These are phyloP conservation scores for Pachycephus smyrnensis DNA, from an alignment of 2,888 invertebrate genomes.

Conservation along the genomic window DNA sequence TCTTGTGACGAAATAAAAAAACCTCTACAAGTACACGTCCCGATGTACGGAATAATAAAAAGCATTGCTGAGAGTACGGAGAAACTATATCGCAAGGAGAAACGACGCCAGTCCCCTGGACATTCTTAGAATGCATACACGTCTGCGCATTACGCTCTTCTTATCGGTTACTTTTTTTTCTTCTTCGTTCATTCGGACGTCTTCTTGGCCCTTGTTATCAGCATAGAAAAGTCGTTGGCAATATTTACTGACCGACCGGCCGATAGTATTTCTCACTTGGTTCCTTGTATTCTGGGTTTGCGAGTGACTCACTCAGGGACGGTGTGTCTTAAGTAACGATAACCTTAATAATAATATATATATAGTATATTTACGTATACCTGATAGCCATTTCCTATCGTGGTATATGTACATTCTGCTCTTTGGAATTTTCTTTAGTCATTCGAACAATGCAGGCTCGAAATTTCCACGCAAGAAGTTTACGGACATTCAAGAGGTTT, in stretches of 20 bases:
- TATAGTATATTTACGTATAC: not conserved
- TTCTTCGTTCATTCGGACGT: no score
- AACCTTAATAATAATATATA: not conserved
- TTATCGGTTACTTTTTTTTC: conserved; percentile 29
- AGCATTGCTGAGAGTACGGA: no score
- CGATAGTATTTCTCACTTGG: conserved; percentile 1
- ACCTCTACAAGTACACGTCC: not conserved
- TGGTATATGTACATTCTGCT: not conserved
- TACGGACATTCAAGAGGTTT: not conserved
- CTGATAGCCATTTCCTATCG: no score
- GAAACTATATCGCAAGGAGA: conserved; percentile 13
- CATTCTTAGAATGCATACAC: conserved; percentile 28
- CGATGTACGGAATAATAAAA: not conserved
- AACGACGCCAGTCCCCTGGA: conserved; percentile 19
- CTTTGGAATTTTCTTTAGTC: not conserved
- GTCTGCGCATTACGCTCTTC: conserved; percentile 20
- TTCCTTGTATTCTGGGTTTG: not conserved
- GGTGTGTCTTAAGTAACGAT: not conserved
- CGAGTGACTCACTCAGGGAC: not conserved
- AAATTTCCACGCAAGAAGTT: not conserved
- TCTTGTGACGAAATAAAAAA: not conserved
- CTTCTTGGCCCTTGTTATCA: conserved; percentile 51
- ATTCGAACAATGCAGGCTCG: not conserved
- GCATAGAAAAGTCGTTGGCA: conserved; percentile 43
- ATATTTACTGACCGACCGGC: conserved; percentile 38